Conservation (phyloP, 2,797 vertebrate genomes). For the Cossypha niveicapilla region DNA sequence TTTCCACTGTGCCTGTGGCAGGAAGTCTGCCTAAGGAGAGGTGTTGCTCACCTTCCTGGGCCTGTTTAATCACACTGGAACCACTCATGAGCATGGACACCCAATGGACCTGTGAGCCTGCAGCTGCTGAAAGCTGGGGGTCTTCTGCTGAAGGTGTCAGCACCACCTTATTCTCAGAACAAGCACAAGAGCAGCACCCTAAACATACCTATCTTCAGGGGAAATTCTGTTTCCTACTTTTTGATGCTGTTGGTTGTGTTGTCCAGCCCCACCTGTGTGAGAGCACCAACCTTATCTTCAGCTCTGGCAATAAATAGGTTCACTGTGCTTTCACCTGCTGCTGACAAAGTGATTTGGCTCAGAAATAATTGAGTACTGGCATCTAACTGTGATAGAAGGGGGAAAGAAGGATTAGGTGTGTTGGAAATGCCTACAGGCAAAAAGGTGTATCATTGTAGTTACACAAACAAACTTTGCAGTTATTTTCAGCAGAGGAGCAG, state of each 20-base stretch:
- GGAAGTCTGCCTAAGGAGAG: neutral
- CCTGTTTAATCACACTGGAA: neutral
- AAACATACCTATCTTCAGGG: neutral
- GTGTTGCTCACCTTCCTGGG: neutral
- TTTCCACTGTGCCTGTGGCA: neutral
- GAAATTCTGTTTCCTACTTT: neutral
- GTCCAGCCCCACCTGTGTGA: neutral
- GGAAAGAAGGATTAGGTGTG: neutral
- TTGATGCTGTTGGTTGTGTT: neutral
- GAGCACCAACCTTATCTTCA: neutral
- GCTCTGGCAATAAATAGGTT: rapidly evolving
- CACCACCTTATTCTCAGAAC: neutral
- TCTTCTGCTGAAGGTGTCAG: neutral
- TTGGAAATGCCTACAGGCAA: neutral
- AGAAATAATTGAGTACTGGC: neutral
- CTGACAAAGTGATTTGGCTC: neutral
- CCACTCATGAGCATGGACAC: rapidly evolving
- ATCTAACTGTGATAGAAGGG: neutral
- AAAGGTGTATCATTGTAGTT: neutral
- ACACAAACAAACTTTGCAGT: neutral
- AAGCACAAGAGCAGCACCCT: neutral
- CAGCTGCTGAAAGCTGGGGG: neutral
- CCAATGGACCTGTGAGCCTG: rapidly evolving
- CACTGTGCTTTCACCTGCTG: neutral
- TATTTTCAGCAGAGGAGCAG: neutral